Evolutionary conservation across 2,888 invertebrate genomes (phyloP), one percentile per base, ranked within the genome.

Genomic region (Scotopteryx bipunctaria): DNA sequence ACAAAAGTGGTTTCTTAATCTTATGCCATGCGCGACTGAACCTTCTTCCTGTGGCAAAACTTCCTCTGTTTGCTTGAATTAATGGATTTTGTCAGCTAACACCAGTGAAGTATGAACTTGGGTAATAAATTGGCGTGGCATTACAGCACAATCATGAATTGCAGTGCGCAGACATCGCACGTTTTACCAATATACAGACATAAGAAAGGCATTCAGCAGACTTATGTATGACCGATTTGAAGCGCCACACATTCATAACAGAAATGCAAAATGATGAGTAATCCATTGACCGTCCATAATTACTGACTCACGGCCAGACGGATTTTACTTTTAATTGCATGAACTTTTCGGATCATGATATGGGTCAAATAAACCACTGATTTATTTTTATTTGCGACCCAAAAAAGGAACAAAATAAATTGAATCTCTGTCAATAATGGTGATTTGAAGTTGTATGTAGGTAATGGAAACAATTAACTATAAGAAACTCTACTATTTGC

Each of bases 1-100:
- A 73, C 69, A 68, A 76, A 76, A 74, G 74, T 64, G 55, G 69
- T 81, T 78, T 81, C 77, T 82, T 76, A 82, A 83, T 81, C 73
- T 78, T 80, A 79, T 81, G 73, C 78, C 68, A 71, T 68, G 76
- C 75, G 81, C 77, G 77, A 74, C 71, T 69, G 61, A 78, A 75
- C 77, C 71, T 72, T 68, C 73, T 71, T 69, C 73, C 73, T 76
- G 69, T 72, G 69, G 63, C 71, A 72, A 75, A 61, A 73, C 73
- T 81, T 84, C 84, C 83, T 81, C 74, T 75, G 71, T 68, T 55
- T 63, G 63, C 56, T 48, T 45, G 57, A 40, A 56, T 67, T 63
- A 67, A 72, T 58, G 44, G 53, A 56, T 55, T 57, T 59, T 63
- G 51, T 57, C 55, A 57, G 51, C 46, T 23, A 50, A 57, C 47